Evolutionary conservation across 2,797 vertebrate species (phyloP).

Genomic region (Urophycis tenuis): DNA sequence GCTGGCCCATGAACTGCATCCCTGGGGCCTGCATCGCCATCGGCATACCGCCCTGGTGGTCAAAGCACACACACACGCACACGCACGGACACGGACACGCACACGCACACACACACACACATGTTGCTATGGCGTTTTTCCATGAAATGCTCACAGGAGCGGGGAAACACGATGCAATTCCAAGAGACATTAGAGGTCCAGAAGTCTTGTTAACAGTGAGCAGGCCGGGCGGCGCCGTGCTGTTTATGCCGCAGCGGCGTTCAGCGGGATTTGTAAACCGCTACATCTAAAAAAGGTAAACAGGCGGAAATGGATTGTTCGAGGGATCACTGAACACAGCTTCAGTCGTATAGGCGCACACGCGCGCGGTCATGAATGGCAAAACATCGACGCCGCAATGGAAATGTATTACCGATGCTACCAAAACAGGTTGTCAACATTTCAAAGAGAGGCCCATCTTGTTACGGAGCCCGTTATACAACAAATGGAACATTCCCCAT

Average conservation of each 20-base stretch:
- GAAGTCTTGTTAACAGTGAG: slow-evolving; percentile 24
- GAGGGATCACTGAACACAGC: not conserved
- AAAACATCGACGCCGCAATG: not conserved
- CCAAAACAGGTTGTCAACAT: not conserved
- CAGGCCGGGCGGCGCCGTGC: slow-evolving; percentile 9
- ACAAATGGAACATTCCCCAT: not conserved
- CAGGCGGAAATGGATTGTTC: not conserved
- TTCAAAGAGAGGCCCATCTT: not conserved
- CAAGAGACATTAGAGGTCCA: slow-evolving; percentile 16
- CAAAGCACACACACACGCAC: not conserved
- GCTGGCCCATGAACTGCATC: slow-evolving; percentile 88
- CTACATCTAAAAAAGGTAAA: slow-evolving; percentile 13
- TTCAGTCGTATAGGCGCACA: not conserved
- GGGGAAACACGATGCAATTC: slow-evolving; percentile 7
- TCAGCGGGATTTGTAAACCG: slow-evolving; percentile 16
- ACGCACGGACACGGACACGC: not conserved
- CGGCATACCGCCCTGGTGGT: slow-evolving; percentile 81
- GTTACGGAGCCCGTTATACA: not conserved
- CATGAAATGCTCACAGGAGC: slow-evolving; percentile 15
- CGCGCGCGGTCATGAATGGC: not conserved
- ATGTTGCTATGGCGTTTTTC: slow-evolving; percentile 4
- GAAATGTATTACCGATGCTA: not conserved
- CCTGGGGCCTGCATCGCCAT: slow-evolving; percentile 84
- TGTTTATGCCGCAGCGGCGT: slow-evolving; percentile 17
- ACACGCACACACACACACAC: not conserved